Percentiles rank a stretch among this genome's conserved stretches.
phyloP scores from a whole-genome alignment of 2,113 vertebrate species.

The Tamias sibiricus region DNA sequence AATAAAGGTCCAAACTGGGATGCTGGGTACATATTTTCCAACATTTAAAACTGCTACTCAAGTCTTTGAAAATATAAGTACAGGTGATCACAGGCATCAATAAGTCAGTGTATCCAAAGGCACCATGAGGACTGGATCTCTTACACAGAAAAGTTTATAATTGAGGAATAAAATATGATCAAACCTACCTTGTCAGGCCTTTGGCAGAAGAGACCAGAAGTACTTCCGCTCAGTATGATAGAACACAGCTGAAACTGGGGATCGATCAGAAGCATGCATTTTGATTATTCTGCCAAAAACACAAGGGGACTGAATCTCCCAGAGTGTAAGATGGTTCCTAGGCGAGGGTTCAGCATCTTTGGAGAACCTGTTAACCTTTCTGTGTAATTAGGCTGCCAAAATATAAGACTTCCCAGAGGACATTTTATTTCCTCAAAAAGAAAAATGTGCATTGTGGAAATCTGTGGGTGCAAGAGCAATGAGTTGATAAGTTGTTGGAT shows the following conservation, averaged over 20 bases:
- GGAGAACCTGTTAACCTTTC: background rate
- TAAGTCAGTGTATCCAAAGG: background rate
- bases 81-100: background rate
- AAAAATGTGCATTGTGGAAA: background rate
- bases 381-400: background rate
- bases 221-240: background rate
- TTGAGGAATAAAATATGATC: background rate
- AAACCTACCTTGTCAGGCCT: background rate
- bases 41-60: background rate
- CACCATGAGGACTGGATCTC: background rate
- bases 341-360: background rate
- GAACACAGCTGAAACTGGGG: background rate
- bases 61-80: background rate
- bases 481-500: background rate
- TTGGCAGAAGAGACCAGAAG: background rate
- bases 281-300: conserved; percentile 1
- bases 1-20: background rate
- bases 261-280: background rate
- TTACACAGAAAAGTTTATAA: background rate
- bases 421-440: conserved; percentile 22
- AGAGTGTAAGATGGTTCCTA: background rate
- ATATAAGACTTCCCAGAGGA: background rate
- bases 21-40: background rate
- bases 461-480: background rate
- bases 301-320: background rate